A percentile compares a stretch with the other conserved stretches of the same genome.
phyloP scores from a whole-genome alignment of 2,113 vertebrate species.

The Eurypyga helias region DNA sequence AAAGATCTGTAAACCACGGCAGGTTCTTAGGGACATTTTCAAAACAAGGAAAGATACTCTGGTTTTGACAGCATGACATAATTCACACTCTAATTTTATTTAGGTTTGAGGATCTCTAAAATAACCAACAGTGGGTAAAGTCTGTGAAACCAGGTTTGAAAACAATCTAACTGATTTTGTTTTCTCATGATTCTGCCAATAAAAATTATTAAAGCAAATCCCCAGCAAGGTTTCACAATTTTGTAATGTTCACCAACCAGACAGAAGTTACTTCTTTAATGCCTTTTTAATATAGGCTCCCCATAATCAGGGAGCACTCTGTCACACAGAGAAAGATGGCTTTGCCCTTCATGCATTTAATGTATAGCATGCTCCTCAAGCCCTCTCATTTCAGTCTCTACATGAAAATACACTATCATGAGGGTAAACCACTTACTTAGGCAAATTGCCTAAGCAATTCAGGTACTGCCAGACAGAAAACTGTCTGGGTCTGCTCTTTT shows the following conservation, averaged over 20 bases:
- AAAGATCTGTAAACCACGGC: neutral
- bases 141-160: neutral
- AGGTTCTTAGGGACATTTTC: conserved; percentile 6
- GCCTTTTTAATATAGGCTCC: neutral
- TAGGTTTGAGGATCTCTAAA: conserved; percentile 22
- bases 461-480: conserved; percentile 17
- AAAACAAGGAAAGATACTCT: conserved; percentile 7
- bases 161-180: neutral
- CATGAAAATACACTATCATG: conserved; percentile 3
- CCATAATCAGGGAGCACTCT: neutral
- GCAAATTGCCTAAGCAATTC: conserved; percentile 29
- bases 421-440: conserved; percentile 13
- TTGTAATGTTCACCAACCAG: neutral
- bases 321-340: neutral
- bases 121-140: conserved; percentile 44
- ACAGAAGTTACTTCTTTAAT: neutral
- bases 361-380: neutral
- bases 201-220: conserved; percentile 13
- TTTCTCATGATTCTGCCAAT: neutral
- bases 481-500: neutral
- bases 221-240: neutral
- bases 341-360: neutral
- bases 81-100: conserved; percentile 58
- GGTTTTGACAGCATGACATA: conserved; percentile 46
- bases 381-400: neutral